Percentiles rank a stretch among this genome's conserved stretches.
These are phyloP conservation scores for Orthosia incerta DNA, from an alignment of 2,888 invertebrate genomes.

Conservation along the genomic window DNA sequence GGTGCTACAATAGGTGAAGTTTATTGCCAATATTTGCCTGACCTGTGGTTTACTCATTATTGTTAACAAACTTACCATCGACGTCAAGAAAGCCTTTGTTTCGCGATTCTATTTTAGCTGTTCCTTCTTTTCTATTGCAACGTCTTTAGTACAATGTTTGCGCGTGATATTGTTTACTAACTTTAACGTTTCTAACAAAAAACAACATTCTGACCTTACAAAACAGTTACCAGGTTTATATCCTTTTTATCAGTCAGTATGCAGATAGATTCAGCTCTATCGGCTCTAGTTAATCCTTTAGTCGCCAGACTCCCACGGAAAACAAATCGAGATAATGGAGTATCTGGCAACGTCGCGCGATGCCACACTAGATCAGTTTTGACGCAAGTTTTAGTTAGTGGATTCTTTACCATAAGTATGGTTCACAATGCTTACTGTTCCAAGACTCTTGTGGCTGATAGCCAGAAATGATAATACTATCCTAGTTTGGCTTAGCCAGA, in stretches of 20 bases:
- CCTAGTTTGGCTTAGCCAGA: constrained; percentile 55
- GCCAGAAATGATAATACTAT: constrained; percentile 67
- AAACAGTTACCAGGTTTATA: constrained; percentile 35
- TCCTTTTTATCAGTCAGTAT: constrained; percentile 52
- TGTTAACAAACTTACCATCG: background rate
- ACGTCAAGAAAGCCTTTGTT: constrained; percentile 47
- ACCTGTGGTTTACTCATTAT: constrained; percentile 33
- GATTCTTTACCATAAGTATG: constrained; percentile 6
- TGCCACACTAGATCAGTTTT: constrained; percentile 7
- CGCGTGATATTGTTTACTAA: constrained; percentile 23
- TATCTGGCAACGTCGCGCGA: constrained; percentile 20
- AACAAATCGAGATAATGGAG: constrained; percentile 44
- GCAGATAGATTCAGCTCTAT: constrained; percentile 59
- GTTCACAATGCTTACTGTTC: constrained; percentile 58
- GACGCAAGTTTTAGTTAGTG: constrained; percentile 3
- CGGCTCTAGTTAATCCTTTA: constrained; percentile 57
- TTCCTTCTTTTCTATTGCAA: constrained; percentile 11
- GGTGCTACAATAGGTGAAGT: constrained; percentile 53
- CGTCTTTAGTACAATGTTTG: constrained; percentile 10
- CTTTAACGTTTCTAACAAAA: constrained; percentile 13
- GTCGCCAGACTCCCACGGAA: constrained; percentile 54
- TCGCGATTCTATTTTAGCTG: constrained; percentile 8
- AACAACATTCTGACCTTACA: constrained; percentile 27
- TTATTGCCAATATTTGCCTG: constrained; percentile 30
- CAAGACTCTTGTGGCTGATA: constrained; percentile 60